Percentiles rank a stretch among this genome's conserved stretches.
These are phyloP conservation scores for Phragmatobia fuliginosa DNA, from an alignment of 2,888 invertebrate genomes.

Conservation along the genomic window DNA sequence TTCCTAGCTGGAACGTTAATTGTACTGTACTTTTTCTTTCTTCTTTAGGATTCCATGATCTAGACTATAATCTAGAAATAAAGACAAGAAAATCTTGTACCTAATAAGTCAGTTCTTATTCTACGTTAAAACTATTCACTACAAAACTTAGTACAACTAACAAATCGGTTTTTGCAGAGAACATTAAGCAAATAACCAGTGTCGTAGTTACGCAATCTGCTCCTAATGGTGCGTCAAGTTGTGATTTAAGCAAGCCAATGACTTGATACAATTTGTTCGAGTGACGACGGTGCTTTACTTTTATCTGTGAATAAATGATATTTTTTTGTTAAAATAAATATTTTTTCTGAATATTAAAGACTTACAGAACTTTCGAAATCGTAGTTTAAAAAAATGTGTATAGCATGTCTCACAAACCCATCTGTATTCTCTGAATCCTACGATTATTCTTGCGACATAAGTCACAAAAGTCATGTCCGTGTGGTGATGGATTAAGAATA, in stretches of 20 bases:
- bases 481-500: no score
- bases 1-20: not conserved
- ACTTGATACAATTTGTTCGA: constrained; percentile 75
- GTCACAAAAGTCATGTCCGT: no score
- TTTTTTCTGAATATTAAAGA: not conserved
- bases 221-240: constrained; percentile 81
- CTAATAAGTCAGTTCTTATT: not conserved
- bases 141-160: constrained; percentile 48
- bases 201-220: constrained; percentile 79
- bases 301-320: constrained; percentile 48
- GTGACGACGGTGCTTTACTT: constrained; percentile 54
- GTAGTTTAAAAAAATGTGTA: not conserved
- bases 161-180: constrained; percentile 79
- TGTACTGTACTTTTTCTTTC: not conserved
- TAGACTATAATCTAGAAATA: not conserved
- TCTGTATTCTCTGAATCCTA: not conserved
- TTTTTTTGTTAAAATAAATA: constrained; percentile 27
- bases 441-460: not conserved
- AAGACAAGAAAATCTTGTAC: not conserved
- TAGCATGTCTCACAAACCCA: not conserved
- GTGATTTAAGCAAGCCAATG: constrained; percentile 75
- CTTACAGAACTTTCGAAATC: not conserved
- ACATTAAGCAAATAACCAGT: constrained; percentile 81
- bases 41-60: not conserved
- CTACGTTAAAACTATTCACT: constrained; percentile 12